Evolutionary conservation across 2,113 vertebrate genomes (phyloP).

Genomic region (Sciurus niger): DNA sequence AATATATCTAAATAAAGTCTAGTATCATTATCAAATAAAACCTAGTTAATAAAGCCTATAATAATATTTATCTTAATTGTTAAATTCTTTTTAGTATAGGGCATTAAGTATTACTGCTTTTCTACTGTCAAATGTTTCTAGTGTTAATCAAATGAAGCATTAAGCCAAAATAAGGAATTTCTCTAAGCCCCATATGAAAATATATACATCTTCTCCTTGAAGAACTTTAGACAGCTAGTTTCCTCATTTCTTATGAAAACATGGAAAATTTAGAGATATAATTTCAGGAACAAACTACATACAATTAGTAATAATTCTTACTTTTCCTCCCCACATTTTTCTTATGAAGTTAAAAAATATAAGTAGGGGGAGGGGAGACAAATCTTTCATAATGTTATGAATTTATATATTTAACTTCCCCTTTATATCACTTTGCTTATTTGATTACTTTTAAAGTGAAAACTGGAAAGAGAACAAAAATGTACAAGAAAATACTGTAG

Average conservation of each 20-base stretch:
- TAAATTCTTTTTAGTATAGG: neutral
- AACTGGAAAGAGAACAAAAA: neutral
- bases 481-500: neutral
- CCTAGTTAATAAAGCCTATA: neutral
- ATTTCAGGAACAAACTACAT: conserved; percentile 35
- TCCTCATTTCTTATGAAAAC: conserved; percentile 22
- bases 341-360: neutral
- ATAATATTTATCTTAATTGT: conserved; percentile 12
- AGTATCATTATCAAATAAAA: conserved; percentile 34
- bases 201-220: neutral
- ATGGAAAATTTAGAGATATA: neutral
- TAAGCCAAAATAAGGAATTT: neutral
- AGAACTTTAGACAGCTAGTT: neutral
- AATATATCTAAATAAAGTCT: conserved; percentile 26
- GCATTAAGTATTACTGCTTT: conserved; percentile 40
- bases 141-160: neutral
- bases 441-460: conserved; percentile 33
- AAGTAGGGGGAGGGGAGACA: neutral
- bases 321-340: neutral
- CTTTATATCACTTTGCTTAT: conserved; percentile 6
- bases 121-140: conserved; percentile 16
- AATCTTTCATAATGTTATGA: neutral
- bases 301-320: conserved; percentile 13
- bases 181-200: conserved; percentile 13
- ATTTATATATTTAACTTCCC: conserved; percentile 3